Percentiles rank a stretch among this genome's conserved stretches.
Conservation (phyloP, 2,113 vertebrate genomes). For the Corynorhinus townsendii region DNA sequence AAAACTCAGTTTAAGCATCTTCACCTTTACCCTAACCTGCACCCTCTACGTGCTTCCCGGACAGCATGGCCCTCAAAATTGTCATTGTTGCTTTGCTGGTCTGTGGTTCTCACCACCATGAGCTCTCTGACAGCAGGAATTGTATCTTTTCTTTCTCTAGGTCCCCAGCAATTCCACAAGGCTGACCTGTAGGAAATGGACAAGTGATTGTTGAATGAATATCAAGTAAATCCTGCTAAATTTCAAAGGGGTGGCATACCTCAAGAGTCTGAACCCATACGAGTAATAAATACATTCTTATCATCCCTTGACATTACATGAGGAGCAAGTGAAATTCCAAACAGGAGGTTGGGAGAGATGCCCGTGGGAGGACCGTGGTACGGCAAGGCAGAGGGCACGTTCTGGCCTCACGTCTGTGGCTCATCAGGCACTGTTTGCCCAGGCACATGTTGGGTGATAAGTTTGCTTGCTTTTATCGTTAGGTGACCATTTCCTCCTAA, state of each 20-base stretch:
- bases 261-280: constrained; percentile 10
- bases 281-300: constrained; percentile 31
- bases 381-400: fast-evolving
- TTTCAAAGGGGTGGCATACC: constrained; percentile 16
- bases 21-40: neutral
- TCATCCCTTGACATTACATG: no score
- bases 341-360: neutral
- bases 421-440: fast-evolving
- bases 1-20: neutral
- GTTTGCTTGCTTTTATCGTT: constrained; percentile 24
- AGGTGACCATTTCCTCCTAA: neutral
- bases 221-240: neutral
- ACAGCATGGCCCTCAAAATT: neutral
- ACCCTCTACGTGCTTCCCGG: no score
- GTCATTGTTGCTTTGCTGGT: neutral
- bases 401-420: neutral
- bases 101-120: neutral
- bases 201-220: neutral
- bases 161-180: neutral
- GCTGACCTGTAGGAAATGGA: neutral
- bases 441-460: neutral
- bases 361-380: neutral
- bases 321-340: neutral
- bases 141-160: neutral
- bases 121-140: neutral